Evolutionary conservation across 2,797 vertebrate species (phyloP), one percentile per base, ranked within the genome.

Genomic region (Cacajao melanocephalus): DNA sequence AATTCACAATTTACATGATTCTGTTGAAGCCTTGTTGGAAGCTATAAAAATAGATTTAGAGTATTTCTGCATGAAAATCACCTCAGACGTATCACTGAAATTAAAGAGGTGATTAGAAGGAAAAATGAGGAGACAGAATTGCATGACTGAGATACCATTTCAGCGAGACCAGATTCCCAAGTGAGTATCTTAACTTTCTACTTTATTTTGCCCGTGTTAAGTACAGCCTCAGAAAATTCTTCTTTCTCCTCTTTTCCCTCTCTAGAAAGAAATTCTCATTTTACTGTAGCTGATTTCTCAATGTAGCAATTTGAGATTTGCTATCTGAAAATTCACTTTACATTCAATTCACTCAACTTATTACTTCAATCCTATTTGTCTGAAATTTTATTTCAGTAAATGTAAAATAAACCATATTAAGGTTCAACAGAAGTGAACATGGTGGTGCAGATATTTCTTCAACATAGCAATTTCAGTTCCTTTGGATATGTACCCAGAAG

Each of bases 351-450:
- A 58, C 57, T 79, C 72, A 44, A 58, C 48, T 55, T 72, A 55
- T 55, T 64, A 52, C 8, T 39, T 88, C 46, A 14, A 4, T 90
- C 4, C 17, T 36, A n/a, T 24, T 92, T 97, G 57, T 88, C 61
- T 94, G n/a, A 83, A 80, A 90, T 96, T 96, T 95, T 2, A 28
- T 73, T 90, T 86, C 81, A 75, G 50, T 36, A 46, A 83, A 36
- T 88, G 19, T 70, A 52, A 72, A 95, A 90, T 80, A 82, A 91
- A 80, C 39, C 19, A n/a, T 57, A 50, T 24, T 44, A 83, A 94
- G 58, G 86, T 80, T 61, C 86, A 88, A 79, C 12, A 72, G 44
- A 7, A 48, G 5, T 75, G 58, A 67, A 67, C 22, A 30, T 12
- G 9, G 12, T 20, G 46, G 15, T 73, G 36, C 57, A 41, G 22